Evolutionary conservation across 2,113 vertebrate genomes (phyloP).

Genomic region (Clarias gariepinus): DNA sequence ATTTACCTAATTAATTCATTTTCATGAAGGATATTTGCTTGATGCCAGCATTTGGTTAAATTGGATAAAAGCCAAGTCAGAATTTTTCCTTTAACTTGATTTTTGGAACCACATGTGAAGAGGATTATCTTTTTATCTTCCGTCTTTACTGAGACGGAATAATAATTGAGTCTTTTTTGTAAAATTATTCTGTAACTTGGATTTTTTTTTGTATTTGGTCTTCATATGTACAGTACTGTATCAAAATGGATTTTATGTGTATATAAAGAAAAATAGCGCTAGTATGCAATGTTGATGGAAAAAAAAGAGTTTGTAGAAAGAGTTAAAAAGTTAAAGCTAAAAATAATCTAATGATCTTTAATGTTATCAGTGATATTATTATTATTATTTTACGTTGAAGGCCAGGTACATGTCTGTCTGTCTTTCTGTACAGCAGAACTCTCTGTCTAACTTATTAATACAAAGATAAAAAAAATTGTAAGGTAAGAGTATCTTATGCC

Average conservation of each 20-base stretch:
- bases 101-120: not conserved
- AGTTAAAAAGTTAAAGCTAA: too few relatives aligned
- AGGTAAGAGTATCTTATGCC: too few relatives aligned
- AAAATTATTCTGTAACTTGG: not conserved
- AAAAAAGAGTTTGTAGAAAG: too few relatives aligned
- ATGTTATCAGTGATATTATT: too few relatives aligned
- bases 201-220: not conserved
- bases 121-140: not conserved
- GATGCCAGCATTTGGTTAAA: not conserved
- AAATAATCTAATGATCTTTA: too few relatives aligned
- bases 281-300: too few relatives aligned
- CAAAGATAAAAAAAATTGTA: too few relatives aligned
- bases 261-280: not conserved
- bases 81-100: not conserved
- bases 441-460: too few relatives aligned
- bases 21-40: not conserved
- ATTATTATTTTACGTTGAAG: too few relatives aligned
- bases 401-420: too few relatives aligned
- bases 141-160: not conserved
- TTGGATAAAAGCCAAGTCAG: not conserved
- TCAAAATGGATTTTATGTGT: not conserved
- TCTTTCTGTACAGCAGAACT: too few relatives aligned
- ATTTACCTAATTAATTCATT: slow-evolving; percentile 2
- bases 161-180: not conserved
- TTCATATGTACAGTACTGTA: not conserved